These are phyloP conservation scores for Chrosomus eos DNA, from an alignment of 2,797 vertebrate genomes.

Conservation along the genomic window DNA sequence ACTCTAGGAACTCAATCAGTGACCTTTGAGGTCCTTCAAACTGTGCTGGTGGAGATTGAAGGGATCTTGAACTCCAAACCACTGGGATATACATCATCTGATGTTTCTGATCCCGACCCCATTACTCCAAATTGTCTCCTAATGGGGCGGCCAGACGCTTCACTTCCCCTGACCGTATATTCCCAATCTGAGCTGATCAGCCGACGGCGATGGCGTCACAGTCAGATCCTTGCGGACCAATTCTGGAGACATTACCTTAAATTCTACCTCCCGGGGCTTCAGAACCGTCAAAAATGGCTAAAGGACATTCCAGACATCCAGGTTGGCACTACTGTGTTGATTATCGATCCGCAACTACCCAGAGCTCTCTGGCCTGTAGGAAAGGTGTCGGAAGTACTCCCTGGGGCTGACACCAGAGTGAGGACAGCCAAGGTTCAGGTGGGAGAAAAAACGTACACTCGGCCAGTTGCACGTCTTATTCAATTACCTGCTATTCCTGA, in stretches of 20 bases:
- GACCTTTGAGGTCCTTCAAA: neutral
- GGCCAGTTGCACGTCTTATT: too few species aligned
- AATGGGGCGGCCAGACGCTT: neutral
- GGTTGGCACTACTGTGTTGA: neutral
- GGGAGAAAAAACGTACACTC: too few species aligned
- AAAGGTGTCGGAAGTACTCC: neutral
- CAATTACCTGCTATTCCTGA: too few species aligned
- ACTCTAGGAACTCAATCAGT: neutral
- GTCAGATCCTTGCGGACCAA: neutral
- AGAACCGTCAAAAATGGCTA: neutral
- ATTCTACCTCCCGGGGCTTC: neutral
- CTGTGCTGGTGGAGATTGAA: neutral
- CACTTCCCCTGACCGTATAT: neutral
- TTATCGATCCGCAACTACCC: neutral
- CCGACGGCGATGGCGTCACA: neutral
- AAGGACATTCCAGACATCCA: neutral
- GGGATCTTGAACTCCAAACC: neutral
- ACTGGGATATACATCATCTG: neutral
- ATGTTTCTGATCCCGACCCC: neutral
- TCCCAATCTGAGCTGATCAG: neutral
- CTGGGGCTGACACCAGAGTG: neutral
- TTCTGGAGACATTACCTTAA: neutral
- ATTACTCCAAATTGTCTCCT: neutral
- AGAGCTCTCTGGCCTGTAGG: neutral
- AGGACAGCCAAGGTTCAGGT: slow-evolving; percentile 7